phyloP scores from a whole-genome alignment of 2,888 invertebrate genomes.

The Drosophila diplacantha region DNA sequence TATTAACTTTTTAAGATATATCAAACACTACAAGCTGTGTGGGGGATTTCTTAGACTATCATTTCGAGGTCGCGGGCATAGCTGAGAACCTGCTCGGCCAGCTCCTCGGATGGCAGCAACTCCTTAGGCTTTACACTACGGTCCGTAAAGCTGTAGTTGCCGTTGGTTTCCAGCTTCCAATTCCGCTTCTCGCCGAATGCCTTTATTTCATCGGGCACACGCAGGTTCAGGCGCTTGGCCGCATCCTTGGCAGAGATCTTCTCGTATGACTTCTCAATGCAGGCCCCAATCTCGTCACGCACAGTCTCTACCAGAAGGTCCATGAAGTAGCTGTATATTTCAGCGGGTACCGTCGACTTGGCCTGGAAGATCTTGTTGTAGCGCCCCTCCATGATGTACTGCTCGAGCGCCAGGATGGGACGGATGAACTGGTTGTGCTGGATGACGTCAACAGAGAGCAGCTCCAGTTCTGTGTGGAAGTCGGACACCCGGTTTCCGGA shows the following conservation, averaged over 20 bases:
- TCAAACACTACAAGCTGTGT: slow-evolving; percentile 13
- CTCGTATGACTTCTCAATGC: slow-evolving; percentile 97
- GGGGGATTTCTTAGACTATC: slow-evolving; percentile 91
- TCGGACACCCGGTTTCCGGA: slow-evolving; percentile 98
- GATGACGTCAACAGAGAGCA: slow-evolving; percentile 93
- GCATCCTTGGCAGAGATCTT: slow-evolving; percentile 92
- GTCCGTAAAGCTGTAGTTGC: slow-evolving; percentile 88
- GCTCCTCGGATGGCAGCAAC: slow-evolving; percentile 90
- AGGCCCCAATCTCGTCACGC: slow-evolving; percentile 96
- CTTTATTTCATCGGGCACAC: slow-evolving; percentile 86
- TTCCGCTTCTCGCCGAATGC: slow-evolving; percentile 90
- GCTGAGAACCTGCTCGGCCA: slow-evolving; percentile 95
- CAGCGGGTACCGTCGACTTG: slow-evolving; percentile 96
- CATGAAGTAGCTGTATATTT: slow-evolving; percentile 97
- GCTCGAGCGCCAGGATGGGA: slow-evolving; percentile 96
- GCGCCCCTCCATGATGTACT: slow-evolving; percentile 99
- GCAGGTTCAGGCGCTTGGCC: slow-evolving; percentile 91
- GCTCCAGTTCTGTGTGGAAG: slow-evolving; percentile 98
- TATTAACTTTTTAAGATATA: slow-evolving; percentile 12
- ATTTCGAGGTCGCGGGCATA: slow-evolving; percentile 99
- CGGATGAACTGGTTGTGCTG: slow-evolving; percentile 95
- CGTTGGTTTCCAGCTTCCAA: slow-evolving; percentile 88
- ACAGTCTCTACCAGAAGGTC: slow-evolving; percentile 97
- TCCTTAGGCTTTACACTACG: slow-evolving; percentile 87
- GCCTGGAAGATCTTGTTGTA: slow-evolving; percentile 98